Conservation (phyloP, 64 coral and sea anemone genomes). For the Cladopsammia gracilis region DNA sequence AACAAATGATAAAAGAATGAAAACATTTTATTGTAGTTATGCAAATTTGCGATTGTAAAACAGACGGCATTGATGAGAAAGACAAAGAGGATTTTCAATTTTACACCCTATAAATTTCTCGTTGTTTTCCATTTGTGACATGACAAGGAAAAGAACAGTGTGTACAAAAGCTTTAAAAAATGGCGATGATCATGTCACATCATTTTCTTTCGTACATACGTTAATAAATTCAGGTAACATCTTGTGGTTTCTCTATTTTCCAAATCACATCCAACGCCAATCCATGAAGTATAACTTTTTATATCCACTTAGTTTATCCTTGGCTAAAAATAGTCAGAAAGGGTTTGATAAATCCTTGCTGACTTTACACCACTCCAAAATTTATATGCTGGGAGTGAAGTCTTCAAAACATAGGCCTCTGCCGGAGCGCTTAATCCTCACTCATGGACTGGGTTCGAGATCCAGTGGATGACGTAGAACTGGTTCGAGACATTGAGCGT, state of each 20-base stretch:
- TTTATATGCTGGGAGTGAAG: slow-evolving; percentile 16
- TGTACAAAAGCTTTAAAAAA: slow-evolving; percentile 12
- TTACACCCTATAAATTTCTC: background rate
- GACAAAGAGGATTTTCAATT: background rate
- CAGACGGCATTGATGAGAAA: background rate
- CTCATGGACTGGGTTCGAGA: slow-evolving; percentile 85
- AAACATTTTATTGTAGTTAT: slow-evolving; percentile 16
- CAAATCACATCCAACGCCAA: slow-evolving; percentile 25
- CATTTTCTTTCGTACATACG: background rate
- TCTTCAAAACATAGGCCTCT: slow-evolving; percentile 3
- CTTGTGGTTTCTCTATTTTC: background rate
- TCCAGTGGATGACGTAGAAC: slow-evolving; percentile 77
- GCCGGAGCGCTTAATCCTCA: slow-evolving; percentile 66
- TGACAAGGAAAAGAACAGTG: background rate
- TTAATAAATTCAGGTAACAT: background rate
- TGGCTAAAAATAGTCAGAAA: slow-evolving; percentile 5
- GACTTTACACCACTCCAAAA: slow-evolving; percentile 18
- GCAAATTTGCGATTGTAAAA: background rate
- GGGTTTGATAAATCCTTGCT: background rate
- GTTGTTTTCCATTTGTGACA: background rate
- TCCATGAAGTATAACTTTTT: slow-evolving; percentile 16
- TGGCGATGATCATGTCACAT: background rate
- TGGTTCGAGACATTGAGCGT: slow-evolving; percentile 94
- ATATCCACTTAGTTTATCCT: slow-evolving; percentile 22
- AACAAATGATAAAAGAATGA: background rate